Conservation (phyloP, 2,888 invertebrate species). For the Melinaea marsaeus region DNA sequence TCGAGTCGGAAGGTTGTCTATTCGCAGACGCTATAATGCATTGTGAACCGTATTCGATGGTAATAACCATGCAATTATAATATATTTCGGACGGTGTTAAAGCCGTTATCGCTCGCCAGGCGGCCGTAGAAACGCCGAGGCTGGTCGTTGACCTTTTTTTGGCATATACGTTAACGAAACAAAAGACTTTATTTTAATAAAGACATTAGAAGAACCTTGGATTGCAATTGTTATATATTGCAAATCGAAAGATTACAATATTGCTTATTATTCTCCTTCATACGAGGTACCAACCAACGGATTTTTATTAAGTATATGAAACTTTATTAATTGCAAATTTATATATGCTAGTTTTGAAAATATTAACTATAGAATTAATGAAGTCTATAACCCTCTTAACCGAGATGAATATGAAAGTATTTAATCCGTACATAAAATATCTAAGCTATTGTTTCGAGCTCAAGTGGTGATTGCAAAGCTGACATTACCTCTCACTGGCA, state of each 20-base stretch:
- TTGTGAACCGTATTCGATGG: conserved; percentile 53
- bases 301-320: background rate
- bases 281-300: background rate
- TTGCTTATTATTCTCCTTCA: conserved; percentile 13
- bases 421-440: conserved; percentile 20
- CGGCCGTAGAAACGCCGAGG: conserved; percentile 73
- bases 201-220: conserved; percentile 68
- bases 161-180: conserved; percentile 72
- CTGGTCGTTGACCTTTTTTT: conserved; percentile 77
- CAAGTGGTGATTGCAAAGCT: conserved; percentile 52
- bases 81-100: conserved; percentile 37
- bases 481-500: conserved; percentile 75
- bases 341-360: no score
- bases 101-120: conserved; percentile 48
- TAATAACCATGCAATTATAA: conserved; percentile 46
- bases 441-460: conserved; percentile 41
- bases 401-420: background rate
- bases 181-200: conserved; percentile 67
- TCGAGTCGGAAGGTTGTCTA: conserved; percentile 56
- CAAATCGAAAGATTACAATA: conserved; percentile 25
- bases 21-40: conserved; percentile 37
- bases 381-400: background rate
- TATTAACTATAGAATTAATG: no score
- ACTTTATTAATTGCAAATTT: background rate
- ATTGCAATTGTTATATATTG: conserved; percentile 39